Evolutionary conservation across 2,888 invertebrate species (phyloP).

Genomic region (Machimus rusticus): DNA sequence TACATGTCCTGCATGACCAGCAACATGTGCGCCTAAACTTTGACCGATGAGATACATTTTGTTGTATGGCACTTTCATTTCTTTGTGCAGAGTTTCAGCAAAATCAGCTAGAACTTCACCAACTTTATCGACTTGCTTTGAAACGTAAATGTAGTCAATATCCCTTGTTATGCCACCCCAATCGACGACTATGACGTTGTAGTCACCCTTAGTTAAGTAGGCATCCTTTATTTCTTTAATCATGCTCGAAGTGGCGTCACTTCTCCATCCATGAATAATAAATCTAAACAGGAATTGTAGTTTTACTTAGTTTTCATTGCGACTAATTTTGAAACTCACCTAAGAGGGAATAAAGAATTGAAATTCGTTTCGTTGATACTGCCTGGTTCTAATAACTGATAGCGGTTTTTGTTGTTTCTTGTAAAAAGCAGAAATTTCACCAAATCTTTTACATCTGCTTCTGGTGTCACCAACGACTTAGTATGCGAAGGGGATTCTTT

Average conservation of each 20-base stretch:
- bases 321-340: not conserved
- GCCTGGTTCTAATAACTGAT: not conserved
- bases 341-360: not conserved
- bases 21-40: slow-evolving; percentile 20
- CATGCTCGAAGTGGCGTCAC: slow-evolving; percentile 62
- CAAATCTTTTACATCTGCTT: not conserved
- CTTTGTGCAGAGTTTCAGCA: not conserved
- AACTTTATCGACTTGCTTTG: not conserved
- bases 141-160: not conserved
- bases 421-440: slow-evolving; percentile 10
- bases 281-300: not conserved
- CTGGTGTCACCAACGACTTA: not conserved
- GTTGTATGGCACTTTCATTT: not conserved
- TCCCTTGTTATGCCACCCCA: slow-evolving; percentile 58
- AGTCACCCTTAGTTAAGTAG: slow-evolving; percentile 65
- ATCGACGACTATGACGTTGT: slow-evolving; percentile 68
- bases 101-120: not conserved
- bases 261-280: slow-evolving; percentile 66
- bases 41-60: slow-evolving; percentile 25
- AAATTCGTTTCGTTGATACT: not conserved
- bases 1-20: not conserved
- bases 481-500: not conserved
- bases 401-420: not conserved
- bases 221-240: slow-evolving; percentile 53
- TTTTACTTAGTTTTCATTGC: not conserved